Evolutionary conservation across 2,113 vertebrate species (phyloP).

Genomic region (Natator depressus): DNA sequence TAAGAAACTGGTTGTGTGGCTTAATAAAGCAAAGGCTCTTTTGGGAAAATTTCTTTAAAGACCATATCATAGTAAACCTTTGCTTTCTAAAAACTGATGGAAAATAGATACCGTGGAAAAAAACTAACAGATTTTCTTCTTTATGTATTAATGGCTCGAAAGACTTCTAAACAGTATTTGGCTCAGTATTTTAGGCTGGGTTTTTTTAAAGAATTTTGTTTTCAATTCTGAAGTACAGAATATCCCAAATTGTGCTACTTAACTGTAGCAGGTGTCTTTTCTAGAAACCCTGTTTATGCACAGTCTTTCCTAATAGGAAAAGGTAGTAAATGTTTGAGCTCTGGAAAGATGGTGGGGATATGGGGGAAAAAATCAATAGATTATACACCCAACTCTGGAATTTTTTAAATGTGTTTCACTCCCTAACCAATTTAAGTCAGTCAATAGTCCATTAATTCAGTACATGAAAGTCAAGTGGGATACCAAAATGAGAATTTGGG

Average conservation of each 20-base stretch:
- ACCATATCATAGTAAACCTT: not conserved
- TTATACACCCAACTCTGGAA: not conserved
- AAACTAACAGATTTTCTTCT: not conserved
- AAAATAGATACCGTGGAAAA: not conserved
- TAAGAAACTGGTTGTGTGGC: not conserved
- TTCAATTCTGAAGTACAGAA: not conserved
- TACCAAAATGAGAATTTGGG: not conserved
- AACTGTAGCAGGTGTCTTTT: not conserved
- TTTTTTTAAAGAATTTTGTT: not conserved
- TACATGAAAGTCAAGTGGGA: not conserved
- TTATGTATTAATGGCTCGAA: not conserved
- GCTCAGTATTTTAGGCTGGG: not conserved
- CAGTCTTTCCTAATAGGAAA: not conserved
- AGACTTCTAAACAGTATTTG: not conserved
- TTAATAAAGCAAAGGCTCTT: not conserved
- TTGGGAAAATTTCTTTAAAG: not conserved
- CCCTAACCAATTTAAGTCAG: not conserved
- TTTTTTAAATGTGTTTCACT: not conserved
- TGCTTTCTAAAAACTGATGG: not conserved
- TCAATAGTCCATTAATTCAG: not conserved
- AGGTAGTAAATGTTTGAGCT: not conserved
- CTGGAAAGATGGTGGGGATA: not conserved
- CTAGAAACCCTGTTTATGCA: not conserved
- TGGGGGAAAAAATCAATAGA: not conserved
- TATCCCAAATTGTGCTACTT: not conserved